Conservation (phyloP, 23 tunicate species). For the Clavelina lepadiformis region DNA sequence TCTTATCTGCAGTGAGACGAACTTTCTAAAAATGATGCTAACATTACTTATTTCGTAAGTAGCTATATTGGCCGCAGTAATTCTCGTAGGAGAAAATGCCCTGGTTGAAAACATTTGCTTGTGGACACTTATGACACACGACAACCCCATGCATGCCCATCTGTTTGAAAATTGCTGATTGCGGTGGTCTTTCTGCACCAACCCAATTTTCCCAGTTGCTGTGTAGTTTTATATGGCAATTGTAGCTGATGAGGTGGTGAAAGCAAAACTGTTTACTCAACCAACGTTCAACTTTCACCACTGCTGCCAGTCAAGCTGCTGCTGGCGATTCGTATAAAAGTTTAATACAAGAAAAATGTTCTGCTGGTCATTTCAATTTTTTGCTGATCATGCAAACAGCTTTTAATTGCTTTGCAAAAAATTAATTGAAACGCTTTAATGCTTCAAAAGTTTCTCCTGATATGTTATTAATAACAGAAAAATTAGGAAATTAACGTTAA, state of each 20-base stretch:
- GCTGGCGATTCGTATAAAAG: not conserved
- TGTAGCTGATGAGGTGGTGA: not conserved
- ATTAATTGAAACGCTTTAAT: not conserved
- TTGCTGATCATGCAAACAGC: not conserved
- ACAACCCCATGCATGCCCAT: not conserved
- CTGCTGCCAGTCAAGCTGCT: not conserved
- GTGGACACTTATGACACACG: not conserved
- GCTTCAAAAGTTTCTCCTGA: too few species aligned
- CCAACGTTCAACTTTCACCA: not conserved
- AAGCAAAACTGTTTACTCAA: constrained; percentile 5
- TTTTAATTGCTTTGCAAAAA: constrained; percentile 11
- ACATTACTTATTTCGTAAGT: not conserved
- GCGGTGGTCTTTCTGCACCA: not conserved
- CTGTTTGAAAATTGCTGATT: constrained; percentile 6
- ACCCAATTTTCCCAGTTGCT: constrained; percentile 1
- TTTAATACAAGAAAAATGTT: not conserved
- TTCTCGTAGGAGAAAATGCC: not conserved
- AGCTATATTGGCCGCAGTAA: constrained; percentile 3
- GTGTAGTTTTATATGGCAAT: not conserved
- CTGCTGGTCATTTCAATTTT: not conserved
- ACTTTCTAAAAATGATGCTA: constrained; percentile 2
- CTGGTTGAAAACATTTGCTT: not conserved
- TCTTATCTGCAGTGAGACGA: constrained; percentile 8
- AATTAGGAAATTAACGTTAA: too few species aligned
- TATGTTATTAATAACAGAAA: too few species aligned